These are phyloP conservation scores for Molothrus aeneus DNA, from an alignment of 2,797 vertebrate species.

Conservation along the genomic window DNA sequence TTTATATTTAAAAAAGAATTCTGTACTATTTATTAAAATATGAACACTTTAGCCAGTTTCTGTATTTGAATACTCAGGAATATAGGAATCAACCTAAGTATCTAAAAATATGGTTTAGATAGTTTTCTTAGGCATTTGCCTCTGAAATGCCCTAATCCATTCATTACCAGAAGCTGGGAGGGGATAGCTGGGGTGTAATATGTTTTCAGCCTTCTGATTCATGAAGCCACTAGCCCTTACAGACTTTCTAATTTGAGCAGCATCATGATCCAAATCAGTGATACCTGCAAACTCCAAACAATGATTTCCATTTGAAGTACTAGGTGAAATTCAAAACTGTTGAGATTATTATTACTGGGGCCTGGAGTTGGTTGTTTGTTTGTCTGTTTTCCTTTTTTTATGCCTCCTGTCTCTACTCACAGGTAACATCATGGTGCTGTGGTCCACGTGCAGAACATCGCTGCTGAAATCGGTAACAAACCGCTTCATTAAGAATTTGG, in stretches of 20 bases:
- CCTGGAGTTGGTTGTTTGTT: background rate
- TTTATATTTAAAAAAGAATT: background rate
- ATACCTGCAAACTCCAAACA: background rate
- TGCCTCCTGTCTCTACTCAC: background rate
- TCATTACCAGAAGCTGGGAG: background rate
- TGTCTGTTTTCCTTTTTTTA: background rate
- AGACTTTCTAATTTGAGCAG: background rate
- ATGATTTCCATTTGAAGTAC: background rate
- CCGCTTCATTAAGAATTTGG: constrained; percentile 94
- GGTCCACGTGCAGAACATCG: constrained; percentile 93
- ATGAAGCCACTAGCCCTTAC: background rate
- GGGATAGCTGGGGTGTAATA: background rate
- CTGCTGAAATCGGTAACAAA: constrained; percentile 95
- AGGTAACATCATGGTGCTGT: constrained; percentile 93
- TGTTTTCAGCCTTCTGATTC: background rate
- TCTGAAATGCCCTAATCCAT: background rate
- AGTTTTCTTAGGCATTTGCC: background rate
- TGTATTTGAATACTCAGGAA: background rate
- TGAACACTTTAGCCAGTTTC: background rate
- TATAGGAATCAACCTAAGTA: background rate
- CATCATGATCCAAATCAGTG: background rate
- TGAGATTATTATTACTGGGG: background rate
- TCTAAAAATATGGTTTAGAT: background rate
- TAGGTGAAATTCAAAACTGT: background rate
- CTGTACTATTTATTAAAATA: background rate